Evolutionary conservation across 2,888 invertebrate genomes (phyloP), one percentile per base, ranked within the genome.

Genomic region (Pachymerium ferrugineum): DNA sequence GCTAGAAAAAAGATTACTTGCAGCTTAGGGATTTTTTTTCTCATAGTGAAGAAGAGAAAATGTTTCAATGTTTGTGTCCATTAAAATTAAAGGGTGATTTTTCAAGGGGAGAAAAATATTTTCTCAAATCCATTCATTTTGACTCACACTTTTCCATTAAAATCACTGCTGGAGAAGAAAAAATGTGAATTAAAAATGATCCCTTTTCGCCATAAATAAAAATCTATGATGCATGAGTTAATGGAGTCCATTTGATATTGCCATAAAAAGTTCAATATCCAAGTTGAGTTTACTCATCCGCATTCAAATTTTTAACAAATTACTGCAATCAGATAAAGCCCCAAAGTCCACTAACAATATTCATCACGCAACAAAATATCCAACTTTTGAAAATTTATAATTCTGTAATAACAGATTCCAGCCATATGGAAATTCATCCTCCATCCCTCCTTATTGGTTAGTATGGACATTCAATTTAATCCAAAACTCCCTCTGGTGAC

Each of bases 191-290:
- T 62, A 62, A 62, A 62, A 62, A 5, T 62, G 62, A 62, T 62
- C 62, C 62, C 62, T 62, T 62, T 28, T 62, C 28, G 25, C 62
- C 62, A 62, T 62, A 62, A 62, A 62, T 62, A 62, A 62, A 62
- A 62, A 6, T 62, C 62, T 12, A 62, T 62, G 62, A 62, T 62
- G 62, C 62, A 62, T 62, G 62, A 62, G 62, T 62, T 62, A 62
- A 62, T 62, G 62, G 62, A 62, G 62, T 62, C 62, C 62, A 62
- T 62, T 62, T 62, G 62, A 62, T 62, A 62, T 62, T 62, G 62
- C 62, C 62, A 62, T 62, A 62, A 62, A 62, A 62, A 62, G 62
- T 62, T 62, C 62, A 62, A 62, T 62, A 62, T 62, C 62, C 25
- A 62, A 62, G 62, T n/a, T 62, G 62, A 62, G 28, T 62, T 62